Conservation (phyloP, 2,797 vertebrate species). For the Tarsius wallacei region DNA sequence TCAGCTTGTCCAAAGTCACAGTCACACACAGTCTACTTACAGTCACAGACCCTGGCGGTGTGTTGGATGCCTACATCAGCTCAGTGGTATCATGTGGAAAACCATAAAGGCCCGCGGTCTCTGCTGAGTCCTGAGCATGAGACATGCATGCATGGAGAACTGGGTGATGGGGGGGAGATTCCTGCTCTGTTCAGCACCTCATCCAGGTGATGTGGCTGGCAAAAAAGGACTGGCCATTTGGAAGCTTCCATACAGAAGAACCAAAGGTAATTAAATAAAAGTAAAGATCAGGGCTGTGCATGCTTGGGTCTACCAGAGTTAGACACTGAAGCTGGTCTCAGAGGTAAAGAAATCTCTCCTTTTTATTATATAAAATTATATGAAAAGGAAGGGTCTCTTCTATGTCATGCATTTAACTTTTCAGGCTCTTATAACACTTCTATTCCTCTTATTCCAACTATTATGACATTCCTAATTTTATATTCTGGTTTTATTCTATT, state of each 20-base stretch:
- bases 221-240: not conserved
- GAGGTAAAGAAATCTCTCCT: not conserved
- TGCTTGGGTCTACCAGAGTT: not conserved
- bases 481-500: not conserved
- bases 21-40: not conserved
- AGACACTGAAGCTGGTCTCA: not conserved
- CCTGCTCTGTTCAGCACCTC: not conserved
- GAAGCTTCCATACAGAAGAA: not conserved
- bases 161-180: not conserved
- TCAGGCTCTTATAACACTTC: not conserved
- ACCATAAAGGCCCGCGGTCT: not conserved
- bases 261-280: not conserved
- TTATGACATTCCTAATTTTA: not conserved
- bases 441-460: not conserved
- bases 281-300: not conserved
- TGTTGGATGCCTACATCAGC: too few relatives aligned
- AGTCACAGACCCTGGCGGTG: not conserved
- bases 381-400: not conserved
- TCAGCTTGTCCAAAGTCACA: not conserved
- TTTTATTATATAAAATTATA: not conserved
- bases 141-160: fast-evolving
- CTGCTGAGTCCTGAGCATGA: not conserved
- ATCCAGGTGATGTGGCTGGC: not conserved
- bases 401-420: not conserved
- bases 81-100: not conserved